Evolutionary conservation across 2,888 invertebrate species (phyloP).

Genomic region (Mesochorus sp.): DNA sequence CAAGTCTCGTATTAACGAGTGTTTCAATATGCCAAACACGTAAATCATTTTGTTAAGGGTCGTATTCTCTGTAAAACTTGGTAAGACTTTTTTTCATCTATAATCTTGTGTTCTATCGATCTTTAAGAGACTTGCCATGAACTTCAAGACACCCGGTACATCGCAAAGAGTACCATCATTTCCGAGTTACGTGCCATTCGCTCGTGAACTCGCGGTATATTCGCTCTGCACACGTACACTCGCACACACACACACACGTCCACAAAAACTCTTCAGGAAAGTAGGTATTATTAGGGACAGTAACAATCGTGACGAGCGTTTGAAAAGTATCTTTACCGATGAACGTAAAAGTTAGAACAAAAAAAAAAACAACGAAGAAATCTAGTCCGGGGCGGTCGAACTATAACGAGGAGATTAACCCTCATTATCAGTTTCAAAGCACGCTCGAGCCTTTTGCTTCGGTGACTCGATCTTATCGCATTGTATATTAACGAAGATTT

Average conservation of each 20-base stretch:
- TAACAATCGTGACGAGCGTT: constrained; percentile 42
- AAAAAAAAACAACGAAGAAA: background rate
- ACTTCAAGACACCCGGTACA: too few species aligned
- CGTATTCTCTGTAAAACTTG: too few species aligned
- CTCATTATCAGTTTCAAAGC: constrained; percentile 16
- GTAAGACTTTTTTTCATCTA: too few species aligned
- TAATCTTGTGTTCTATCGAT: too few species aligned
- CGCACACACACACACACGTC: background rate
- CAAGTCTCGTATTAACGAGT: too few species aligned
- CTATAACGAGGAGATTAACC: constrained; percentile 34
- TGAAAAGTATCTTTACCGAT: constrained; percentile 28
- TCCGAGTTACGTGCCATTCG: constrained; percentile 56
- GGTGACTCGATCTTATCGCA: background rate
- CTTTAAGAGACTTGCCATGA: too few species aligned
- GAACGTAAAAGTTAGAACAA: background rate
- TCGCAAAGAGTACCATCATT: constrained; percentile 35
- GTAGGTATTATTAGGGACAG: constrained; percentile 28
- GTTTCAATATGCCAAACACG: too few species aligned
- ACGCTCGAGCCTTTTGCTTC: constrained; percentile 8
- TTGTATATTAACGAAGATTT: background rate
- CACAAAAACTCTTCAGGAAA: constrained; percentile 3
- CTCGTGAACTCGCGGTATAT: constrained; percentile 34
- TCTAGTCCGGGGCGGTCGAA: background rate
- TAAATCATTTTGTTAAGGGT: too few species aligned
- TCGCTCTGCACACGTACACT: background rate